A percentile compares a stretch with the other conserved stretches of the same genome.
Conservation (phyloP, 2,888 invertebrate genomes). For the Harpagoxenus sublaevis region DNA sequence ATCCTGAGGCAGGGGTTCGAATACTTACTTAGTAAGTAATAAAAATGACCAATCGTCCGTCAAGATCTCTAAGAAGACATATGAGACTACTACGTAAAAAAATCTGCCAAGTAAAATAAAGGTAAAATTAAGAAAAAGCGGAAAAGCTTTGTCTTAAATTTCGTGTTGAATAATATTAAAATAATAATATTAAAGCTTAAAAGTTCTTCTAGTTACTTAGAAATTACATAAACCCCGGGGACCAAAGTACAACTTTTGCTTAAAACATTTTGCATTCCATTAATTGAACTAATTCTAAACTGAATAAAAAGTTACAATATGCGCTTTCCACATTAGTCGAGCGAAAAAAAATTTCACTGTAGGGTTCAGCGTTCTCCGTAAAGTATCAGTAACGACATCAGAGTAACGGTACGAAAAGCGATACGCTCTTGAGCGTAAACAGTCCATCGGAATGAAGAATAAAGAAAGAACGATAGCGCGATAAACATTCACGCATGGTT, state of each 20-base stretch:
- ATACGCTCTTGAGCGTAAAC: conserved; percentile 27
- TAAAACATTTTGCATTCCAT: neutral
- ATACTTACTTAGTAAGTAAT: conserved; percentile 36
- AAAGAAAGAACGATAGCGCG: conserved; percentile 28
- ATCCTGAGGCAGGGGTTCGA: neutral
- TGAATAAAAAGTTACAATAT: neutral
- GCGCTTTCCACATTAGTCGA: neutral
- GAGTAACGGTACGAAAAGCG: conserved; percentile 11
- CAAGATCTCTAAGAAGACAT: neutral
- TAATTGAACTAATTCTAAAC: neutral
- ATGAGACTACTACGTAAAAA: neutral
- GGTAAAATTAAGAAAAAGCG: neutral
- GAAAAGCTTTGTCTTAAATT: neutral
- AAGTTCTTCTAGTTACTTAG: neutral
- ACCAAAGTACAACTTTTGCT: neutral
- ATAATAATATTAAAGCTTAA: neutral
- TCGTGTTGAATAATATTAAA: neutral
- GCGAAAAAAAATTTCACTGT: neutral
- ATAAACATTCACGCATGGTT: conserved; percentile 32
- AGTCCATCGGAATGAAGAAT: conserved; percentile 29
- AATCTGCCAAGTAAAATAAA: neutral
- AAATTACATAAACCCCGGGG: neutral
- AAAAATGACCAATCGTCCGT: neutral
- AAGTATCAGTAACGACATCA: neutral
- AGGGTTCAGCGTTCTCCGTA: neutral